Evolutionary conservation across 2,888 invertebrate genomes (phyloP), one percentile per base, ranked within the genome.

Genomic region (Punctoribates punctum): DNA sequence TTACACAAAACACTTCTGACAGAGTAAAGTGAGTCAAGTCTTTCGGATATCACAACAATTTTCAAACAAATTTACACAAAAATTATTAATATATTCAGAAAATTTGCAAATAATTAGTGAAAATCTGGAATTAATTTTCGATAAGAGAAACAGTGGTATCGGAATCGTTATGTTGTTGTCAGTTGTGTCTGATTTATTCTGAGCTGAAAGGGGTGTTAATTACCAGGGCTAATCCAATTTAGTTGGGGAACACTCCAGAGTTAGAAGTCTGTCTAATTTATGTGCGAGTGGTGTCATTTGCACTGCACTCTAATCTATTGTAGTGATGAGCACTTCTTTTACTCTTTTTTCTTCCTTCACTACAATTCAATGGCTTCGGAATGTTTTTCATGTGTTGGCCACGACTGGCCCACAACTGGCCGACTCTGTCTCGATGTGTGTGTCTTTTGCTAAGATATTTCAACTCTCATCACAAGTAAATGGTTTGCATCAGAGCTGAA

Each of bases 161-260:
- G 25, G 72, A 42, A 42, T 42, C 13, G 42, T 13, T 42, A 42
- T 72, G 72, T 72, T 72, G 72, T 72, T 72, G 72, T 72, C 72
- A 72, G 46, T 72, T 72, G 72, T 72, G 72, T 72, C 48, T 72
- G 46, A 72, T 72, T 72, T 48, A 72, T 72, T 15, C 46, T 72
- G 25, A 25, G 48, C 72, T 72, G 46, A 42, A 72, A 42, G 23
- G 72, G 72, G 72, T 48, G 72, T 46, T 72, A 72, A 72, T 72
- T 72, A 72, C 72, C 72, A 72, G 48, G 23, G 42, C 67, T 48
- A 72, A 72, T 72, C 72, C 48, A 48, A 72, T 72, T 42, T 42
- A 11, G 20, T 17, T 46, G 25, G 23, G 25, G 25, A 48, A 48
- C 72, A 72, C 48, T 48, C 25, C 25, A 42, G 46, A 54, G 13